Evolutionary conservation across 2,888 invertebrate species (phyloP), one percentile per base, ranked within the genome.

Genomic region (Anoncus sp.): DNA sequence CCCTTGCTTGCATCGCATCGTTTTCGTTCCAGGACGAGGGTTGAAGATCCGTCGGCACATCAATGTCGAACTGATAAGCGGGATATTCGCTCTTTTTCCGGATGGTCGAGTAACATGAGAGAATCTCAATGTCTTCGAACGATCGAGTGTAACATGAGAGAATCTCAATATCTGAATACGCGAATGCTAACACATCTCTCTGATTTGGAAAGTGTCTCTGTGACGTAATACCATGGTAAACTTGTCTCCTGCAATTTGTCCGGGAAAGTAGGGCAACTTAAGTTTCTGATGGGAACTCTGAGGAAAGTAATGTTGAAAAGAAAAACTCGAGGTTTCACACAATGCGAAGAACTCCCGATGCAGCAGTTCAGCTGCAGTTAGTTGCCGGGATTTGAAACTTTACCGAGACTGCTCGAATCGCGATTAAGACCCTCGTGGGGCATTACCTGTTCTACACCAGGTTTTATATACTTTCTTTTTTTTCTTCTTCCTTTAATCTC

Each of bases 381-480:
- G 75, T 57, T 35, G 51, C 55, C 24, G 79, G 84, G 83, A 84
- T 84, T 53, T 85, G 82, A 85, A 86, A 85, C 82, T 85, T 84
- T 82, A 78, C 79, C 81, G 77, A 75, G 67, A 67, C 62, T 47
- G 53, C 53, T 83, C 81, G 83, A 83, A 83, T 84, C 81, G 74
- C 85, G 84, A 86, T 84, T 84, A 85, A 82, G 79, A 82, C 81
- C 31, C 70, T 74, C 65, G 18, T 47, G 70, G 77, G 77, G 60
- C 70, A 74, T 74, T 77, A 77, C 74, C 66, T 74, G 70, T 57
- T 59, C 59, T 45, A 20, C 38, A 53, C 35, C 62, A 47, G 66
- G 57, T 51, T 57, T 69, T 62, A 66, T 63, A 22, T 38, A 27
- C 14, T 31, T 40, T 51, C 40, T 24, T 63, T 45, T 51, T 43